Percentiles rank a stretch among this genome's conserved stretches.
These are phyloP conservation scores for Ochotona princeps DNA, from an alignment of 2,113 vertebrate species.

Conservation along the genomic window DNA sequence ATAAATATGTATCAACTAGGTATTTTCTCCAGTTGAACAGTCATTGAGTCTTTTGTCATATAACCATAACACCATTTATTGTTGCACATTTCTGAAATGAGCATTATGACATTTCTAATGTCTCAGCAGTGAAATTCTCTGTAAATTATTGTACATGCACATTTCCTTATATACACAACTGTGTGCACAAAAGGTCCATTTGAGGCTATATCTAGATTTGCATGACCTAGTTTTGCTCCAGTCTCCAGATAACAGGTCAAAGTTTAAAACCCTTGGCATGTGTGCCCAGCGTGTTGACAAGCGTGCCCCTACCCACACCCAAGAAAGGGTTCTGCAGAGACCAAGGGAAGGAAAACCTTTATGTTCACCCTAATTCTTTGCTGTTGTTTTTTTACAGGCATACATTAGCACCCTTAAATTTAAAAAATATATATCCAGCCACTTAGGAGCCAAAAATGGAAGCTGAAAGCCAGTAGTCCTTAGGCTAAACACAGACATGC, in stretches of 20 bases:
- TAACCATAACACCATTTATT: neutral
- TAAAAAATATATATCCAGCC: neutral
- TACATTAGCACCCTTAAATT: neutral
- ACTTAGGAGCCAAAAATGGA: neutral
- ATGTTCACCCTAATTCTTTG: neutral
- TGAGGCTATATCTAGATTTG: neutral
- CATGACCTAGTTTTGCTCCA: neutral
- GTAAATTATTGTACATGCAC: neutral
- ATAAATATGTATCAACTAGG: neutral
- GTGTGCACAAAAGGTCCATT: neutral
- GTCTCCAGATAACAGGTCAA: neutral
- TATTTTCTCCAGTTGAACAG: neutral
- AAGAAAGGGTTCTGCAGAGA: neutral
- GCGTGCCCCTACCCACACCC: too few relatives aligned
- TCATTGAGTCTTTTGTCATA: neutral
- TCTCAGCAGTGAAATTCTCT: neutral
- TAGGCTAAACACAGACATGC: neutral
- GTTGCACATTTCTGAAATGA: constrained; percentile 7
- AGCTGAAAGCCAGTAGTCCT: neutral
- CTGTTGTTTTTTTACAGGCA: neutral
- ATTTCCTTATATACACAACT: neutral
- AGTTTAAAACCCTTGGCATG: neutral
- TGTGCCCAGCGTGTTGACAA: neutral
- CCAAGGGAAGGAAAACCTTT: neutral
- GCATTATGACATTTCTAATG: neutral